These are phyloP conservation scores for Hippocampus guttulatus DNA, from an alignment of 2,113 vertebrate genomes.

Conservation along the genomic window DNA sequence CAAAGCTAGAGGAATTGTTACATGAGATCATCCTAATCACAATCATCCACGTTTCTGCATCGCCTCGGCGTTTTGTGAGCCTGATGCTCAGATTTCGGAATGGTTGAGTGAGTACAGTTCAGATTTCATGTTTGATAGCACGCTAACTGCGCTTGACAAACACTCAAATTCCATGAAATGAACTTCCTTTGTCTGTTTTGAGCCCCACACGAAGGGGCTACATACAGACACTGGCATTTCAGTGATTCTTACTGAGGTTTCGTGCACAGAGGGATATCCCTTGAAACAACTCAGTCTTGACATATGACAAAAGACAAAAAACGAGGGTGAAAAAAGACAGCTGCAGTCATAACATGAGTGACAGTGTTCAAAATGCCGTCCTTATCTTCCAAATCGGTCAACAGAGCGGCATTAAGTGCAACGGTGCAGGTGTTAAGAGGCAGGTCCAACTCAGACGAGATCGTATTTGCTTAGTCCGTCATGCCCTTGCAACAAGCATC, in stretches of 20 bases:
- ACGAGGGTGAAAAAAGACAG: neutral
- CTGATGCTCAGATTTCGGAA: neutral
- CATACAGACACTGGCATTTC: too few relatives aligned
- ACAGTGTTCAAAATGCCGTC: neutral
- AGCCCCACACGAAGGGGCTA: neutral
- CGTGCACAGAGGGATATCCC: too few relatives aligned
- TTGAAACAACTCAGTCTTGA: neutral
- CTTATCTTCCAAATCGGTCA: conserved; percentile 2
- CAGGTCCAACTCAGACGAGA: neutral
- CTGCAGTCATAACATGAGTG: neutral
- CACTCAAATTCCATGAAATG: too few relatives aligned
- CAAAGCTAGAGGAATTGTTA: neutral
- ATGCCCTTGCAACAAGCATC: conserved; percentile 16
- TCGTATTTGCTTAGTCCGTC: conserved; percentile 17
- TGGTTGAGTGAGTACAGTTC: neutral
- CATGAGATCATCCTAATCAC: neutral
- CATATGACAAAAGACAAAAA: neutral
- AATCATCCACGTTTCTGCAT: neutral
- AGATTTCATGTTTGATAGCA: neutral
- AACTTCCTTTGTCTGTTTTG: too few relatives aligned
- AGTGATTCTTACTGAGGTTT: too few relatives aligned
- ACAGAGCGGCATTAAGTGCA: conserved; percentile 5
- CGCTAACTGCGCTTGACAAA: neutral
- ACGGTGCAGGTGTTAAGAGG: conserved; percentile 1
- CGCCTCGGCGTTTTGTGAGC: neutral